phyloP scores from a whole-genome alignment of 2,888 invertebrate species.

The Drosophila pseudotakahashii region DNA sequence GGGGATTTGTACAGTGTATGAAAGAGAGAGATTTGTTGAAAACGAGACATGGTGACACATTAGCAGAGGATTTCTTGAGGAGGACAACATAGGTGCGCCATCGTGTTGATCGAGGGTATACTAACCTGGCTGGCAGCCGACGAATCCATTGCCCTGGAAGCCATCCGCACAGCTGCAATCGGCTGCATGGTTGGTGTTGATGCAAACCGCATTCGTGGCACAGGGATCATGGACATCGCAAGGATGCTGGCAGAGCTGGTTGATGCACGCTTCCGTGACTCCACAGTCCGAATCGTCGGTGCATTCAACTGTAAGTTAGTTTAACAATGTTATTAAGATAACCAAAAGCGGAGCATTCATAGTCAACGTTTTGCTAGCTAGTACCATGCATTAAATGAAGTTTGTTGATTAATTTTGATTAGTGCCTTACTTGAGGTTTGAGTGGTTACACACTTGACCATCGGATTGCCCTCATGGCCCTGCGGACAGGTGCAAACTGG shows the following conservation, averaged over 20 bases:
- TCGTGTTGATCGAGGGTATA: slow-evolving; percentile 59
- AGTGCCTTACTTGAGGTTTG: slow-evolving; percentile 89
- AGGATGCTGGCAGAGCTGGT: slow-evolving; percentile 93
- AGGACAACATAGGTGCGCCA: slow-evolving; percentile 54
- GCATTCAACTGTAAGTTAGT: slow-evolving; percentile 89
- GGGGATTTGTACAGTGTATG: slow-evolving; percentile 82
- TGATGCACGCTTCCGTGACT: slow-evolving; percentile 93
- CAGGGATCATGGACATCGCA: slow-evolving; percentile 94
- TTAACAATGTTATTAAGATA: neutral
- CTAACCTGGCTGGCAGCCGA: slow-evolving; percentile 91
- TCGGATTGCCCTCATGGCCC: slow-evolving; percentile 92
- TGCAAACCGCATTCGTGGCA: slow-evolving; percentile 92
- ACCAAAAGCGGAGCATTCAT: neutral
- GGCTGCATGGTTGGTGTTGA: slow-evolving; percentile 94
- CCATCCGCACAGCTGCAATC: slow-evolving; percentile 94
- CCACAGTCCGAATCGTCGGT: slow-evolving; percentile 93
- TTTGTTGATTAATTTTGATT: slow-evolving; percentile 67
- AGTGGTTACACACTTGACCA: slow-evolving; percentile 90
- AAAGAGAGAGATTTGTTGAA: slow-evolving; percentile 57
- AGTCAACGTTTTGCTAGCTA: neutral
- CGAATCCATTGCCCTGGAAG: slow-evolving; percentile 93
- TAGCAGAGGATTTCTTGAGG: slow-evolving; percentile 55
- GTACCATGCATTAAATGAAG: slow-evolving; percentile 29
- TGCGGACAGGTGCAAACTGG: slow-evolving; percentile 92
- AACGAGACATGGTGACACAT: slow-evolving; percentile 61